Base-by-base conservation (phyloP, 2,888 invertebrate species). In the Amphipyra tragopoginis region DNA sequence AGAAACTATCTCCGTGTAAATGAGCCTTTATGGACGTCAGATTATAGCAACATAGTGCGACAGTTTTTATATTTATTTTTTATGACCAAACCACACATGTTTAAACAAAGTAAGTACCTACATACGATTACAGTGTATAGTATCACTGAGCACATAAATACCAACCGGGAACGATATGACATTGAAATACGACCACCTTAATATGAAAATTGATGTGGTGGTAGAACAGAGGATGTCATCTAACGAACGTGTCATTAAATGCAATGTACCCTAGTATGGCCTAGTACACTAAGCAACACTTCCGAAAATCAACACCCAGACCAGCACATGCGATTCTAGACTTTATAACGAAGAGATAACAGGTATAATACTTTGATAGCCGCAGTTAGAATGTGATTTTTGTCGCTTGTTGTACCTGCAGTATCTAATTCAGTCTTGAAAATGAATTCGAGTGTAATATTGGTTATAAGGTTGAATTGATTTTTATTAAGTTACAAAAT, bases 171-270 rank as follows among this genome's bases (percentile, higher is more conserved):
- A 65, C 57, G 48, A 56, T 43, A 62, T 68, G 81, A 73, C 85
- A 85, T 83, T 85, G 84, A 83, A 75, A 77, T 45, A 77, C 66
- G 65, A 67, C 62, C 71, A 62, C 63, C 56, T 82, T 82, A 86
- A 79, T 81, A 79, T 44, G 80, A 86, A 85, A 86, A 86, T 86
- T 86, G 86, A 57, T 42, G 75, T 60, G 59, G 74, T 63, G 66
- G 6, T 75, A 58, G 77, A 77, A 79, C 79, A 80, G 81, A 86
- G 86, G 86, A 86, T 84, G 82, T 73, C 69, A 65, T 60, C 73
- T 78, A 82, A 79, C 75, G 69, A 59, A 61, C 57, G 47, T 53
- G 69, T 49, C 56, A 82, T 85, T 83, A 82, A 65, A 76, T 70
- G 75, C 69, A 66, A 82, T 79, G 68, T 77, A 77, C 72, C 73